A percentile compares a stretch with the other conserved stretches of the same genome.
These are phyloP conservation scores for Athalia cordata DNA, from an alignment of 2,888 invertebrate genomes.

Conservation along the genomic window DNA sequence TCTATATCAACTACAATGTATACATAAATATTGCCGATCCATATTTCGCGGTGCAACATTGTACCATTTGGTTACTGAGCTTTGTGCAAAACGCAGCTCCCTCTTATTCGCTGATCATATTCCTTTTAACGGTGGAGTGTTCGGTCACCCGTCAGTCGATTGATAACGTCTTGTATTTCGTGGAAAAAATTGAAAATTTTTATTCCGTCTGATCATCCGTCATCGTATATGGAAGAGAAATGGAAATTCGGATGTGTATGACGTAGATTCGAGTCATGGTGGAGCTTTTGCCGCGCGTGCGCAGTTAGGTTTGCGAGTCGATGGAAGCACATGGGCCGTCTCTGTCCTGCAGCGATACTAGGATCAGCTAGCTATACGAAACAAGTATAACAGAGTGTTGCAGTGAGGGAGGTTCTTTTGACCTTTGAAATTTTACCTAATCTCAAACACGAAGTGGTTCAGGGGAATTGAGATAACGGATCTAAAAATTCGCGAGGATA, in stretches of 20 bases:
- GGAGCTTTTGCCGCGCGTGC: slow-evolving; percentile 69
- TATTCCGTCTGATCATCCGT: not conserved
- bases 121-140: too few relatives aligned
- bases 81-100: too few relatives aligned
- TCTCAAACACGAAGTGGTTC: too few relatives aligned
- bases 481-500: too few relatives aligned
- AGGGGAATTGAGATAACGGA: too few relatives aligned
- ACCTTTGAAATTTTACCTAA: too few relatives aligned
- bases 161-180: too few relatives aligned
- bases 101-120: too few relatives aligned
- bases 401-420: not conserved
- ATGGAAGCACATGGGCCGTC: slow-evolving; percentile 69
- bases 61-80: too few relatives aligned
- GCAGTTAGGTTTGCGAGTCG: slow-evolving; percentile 68
- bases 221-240: slow-evolving; percentile 48
- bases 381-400: slow-evolving; percentile 8
- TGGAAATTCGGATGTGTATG: slow-evolving; percentile 48
- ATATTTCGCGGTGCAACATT: too few relatives aligned
- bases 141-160: too few relatives aligned
- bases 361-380: slow-evolving; percentile 24
- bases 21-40: not conserved
- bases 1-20: not conserved
- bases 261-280: slow-evolving; percentile 52
- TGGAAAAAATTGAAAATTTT: too few relatives aligned
- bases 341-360: slow-evolving; percentile 39